Evolutionary conservation across 2,113 vertebrate genomes (phyloP).

Genomic region (Anhinga rufa): DNA sequence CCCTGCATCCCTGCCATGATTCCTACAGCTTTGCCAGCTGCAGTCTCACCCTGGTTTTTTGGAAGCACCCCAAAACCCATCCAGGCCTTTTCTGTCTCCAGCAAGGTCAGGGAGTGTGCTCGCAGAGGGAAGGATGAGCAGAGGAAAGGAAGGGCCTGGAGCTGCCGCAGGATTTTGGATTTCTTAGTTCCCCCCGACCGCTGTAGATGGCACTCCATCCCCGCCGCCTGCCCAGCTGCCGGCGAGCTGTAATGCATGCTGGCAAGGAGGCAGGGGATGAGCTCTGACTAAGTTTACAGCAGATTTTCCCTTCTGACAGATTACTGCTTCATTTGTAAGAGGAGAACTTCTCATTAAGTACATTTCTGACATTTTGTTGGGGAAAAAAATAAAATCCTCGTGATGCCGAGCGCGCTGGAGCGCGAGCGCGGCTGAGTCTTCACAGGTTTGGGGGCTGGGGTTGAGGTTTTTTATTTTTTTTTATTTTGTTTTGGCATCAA

Average conservation of each 20-base stretch:
- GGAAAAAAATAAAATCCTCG: neutral
- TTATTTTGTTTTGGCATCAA: neutral
- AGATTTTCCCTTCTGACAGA: constrained; percentile 51
- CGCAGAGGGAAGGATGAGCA: neutral
- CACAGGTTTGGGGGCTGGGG: neutral
- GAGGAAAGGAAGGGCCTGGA: neutral
- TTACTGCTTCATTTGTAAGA: constrained; percentile 42
- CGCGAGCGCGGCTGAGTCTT: accelerated
- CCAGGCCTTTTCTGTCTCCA: neutral
- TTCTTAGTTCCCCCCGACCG: neutral
- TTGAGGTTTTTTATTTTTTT: too few relatives aligned
- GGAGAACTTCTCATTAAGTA: constrained; percentile 47
- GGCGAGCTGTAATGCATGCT: neutral
- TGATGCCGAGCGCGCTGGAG: neutral
- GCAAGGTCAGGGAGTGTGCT: neutral
- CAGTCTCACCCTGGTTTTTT: neutral
- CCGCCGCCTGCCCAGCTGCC: neutral
- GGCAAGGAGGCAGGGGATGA: constrained; percentile 12
- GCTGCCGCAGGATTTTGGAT: neutral
- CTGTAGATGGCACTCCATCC: constrained; percentile 48
- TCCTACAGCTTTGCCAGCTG: neutral
- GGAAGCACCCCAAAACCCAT: neutral
- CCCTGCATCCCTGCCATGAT: neutral
- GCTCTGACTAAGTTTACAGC: constrained; percentile 19
- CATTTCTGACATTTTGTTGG: constrained; percentile 32